Base-by-base conservation (phyloP, 2,888 invertebrate genomes). In the Nomada ruficornis region DNA sequence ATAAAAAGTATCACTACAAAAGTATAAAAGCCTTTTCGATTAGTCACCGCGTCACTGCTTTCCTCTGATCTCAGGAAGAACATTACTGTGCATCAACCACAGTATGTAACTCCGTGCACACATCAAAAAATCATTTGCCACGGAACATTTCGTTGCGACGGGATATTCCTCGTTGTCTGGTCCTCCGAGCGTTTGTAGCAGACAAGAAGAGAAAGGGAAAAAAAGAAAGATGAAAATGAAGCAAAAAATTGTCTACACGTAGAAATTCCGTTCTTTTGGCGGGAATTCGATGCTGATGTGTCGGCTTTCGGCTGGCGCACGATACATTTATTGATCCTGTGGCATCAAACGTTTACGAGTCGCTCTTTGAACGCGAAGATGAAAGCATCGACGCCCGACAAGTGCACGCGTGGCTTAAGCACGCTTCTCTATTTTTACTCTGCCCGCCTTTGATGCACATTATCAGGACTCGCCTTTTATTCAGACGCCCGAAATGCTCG, bases 351-450 rank as follows among this genome's bases (percentile, higher is more conserved):
- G 89, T 89, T 90, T 89, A 89, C 88, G 89, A 85, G 86, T 83
- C 82, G 86, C 88, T 88, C 89, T 91, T 91, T 90, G 89, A 91
- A 88, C 86, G 87, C 85, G 88, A 91, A 92, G 92, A 91, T 92
- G 91, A 92, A 91, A 91, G 92, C 88, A 85, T 84, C 86, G 83
- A 80, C 85, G 84, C 78, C 86, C 86, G 88, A 89, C 88, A 89
- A 87, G 89, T 88, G 89, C 87, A 84, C 88, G 83, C 84, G 85
- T 85, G 83, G 88, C 88, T 86, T 87, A 82, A 88, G 84, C 85
- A 80, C 80, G 87, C 86, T 87, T 86, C 89, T 92, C 92, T 90
- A 92, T 91, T 92, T 92, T 91, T 89, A 84, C 86, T 85, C 86
- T 82, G 84, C 26, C 11, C 57, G 82, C 89, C 91, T 92, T 92